Evolutionary conservation across 2,113 vertebrate species (phyloP).

Genomic region (Chaenogobius annularis): DNA sequence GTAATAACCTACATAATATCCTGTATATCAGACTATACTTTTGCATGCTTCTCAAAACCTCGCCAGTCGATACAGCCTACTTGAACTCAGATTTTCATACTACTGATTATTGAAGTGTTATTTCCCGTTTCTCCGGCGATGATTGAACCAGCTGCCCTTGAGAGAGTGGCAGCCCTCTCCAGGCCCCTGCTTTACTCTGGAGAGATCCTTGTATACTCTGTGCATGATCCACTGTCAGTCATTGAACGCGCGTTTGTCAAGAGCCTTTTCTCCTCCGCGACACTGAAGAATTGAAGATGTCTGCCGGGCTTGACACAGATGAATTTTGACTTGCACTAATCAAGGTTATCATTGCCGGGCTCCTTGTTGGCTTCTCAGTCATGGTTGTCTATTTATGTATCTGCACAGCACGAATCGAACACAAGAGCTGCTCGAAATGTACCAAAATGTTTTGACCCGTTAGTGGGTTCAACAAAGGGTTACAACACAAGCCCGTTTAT

Average conservation of each 20-base stretch:
- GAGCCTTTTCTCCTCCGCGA: constrained; percentile 10
- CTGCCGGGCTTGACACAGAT: constrained; percentile 17
- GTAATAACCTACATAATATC: too few species aligned
- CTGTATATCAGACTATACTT: background rate
- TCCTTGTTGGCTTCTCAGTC: constrained; percentile 32
- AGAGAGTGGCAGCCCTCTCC: constrained; percentile 31
- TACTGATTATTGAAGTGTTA: constrained; percentile 43
- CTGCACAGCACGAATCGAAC: constrained; percentile 6
- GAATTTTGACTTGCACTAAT: constrained; percentile 53
- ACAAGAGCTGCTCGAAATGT: constrained; percentile 10
- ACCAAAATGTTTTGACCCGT: background rate
- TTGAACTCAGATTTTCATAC: constrained; percentile 48
- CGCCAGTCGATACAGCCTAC: constrained; percentile 22
- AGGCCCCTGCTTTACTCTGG: constrained; percentile 55
- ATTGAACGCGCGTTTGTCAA: constrained; percentile 36
- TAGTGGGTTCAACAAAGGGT: background rate
- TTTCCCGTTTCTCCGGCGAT: constrained; percentile 22
- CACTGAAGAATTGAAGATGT: constrained; percentile 23
- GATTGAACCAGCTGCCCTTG: constrained; percentile 46
- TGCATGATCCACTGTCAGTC: constrained; percentile 49
- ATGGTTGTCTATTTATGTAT: constrained; percentile 41
- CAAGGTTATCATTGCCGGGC: constrained; percentile 51
- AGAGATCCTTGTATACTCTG: constrained; percentile 51
- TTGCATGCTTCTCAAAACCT: background rate
- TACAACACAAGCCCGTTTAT: too few species aligned